phyloP scores from a whole-genome alignment of 2,113 vertebrate species.

The Neotragus moschatus region DNA sequence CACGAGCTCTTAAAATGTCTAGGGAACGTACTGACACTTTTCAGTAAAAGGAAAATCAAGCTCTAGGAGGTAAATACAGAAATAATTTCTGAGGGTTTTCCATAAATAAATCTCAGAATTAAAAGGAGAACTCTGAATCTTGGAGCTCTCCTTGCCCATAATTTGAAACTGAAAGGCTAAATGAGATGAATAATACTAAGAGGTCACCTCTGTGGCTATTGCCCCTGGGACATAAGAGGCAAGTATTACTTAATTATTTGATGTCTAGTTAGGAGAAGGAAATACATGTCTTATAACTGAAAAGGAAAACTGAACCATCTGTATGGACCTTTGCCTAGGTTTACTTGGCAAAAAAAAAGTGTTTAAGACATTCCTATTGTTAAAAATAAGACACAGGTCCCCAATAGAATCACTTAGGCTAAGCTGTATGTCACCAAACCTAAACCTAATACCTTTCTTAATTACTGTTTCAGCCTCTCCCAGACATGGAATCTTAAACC shows the following conservation, averaged over 20 bases:
- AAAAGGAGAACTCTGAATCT: background rate
- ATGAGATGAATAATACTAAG: background rate
- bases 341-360: background rate
- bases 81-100: background rate
- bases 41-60: background rate
- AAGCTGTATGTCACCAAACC: background rate
- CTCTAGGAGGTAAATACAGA: background rate
- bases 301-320: background rate
- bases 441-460: background rate
- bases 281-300: background rate
- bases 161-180: conserved; percentile 10
- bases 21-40: background rate
- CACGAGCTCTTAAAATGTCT: background rate
- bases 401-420: background rate
- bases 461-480: background rate
- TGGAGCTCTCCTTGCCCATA: background rate
- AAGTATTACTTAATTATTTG: background rate
- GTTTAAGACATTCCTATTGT: background rate
- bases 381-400: background rate
- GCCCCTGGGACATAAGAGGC: background rate
- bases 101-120: background rate
- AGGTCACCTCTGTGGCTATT: background rate
- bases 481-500: background rate
- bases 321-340: background rate
- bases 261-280: background rate